Evolutionary conservation across 2,113 vertebrate species (phyloP), one percentile per base, ranked within the genome.

Genomic region (Sitta europaea): DNA sequence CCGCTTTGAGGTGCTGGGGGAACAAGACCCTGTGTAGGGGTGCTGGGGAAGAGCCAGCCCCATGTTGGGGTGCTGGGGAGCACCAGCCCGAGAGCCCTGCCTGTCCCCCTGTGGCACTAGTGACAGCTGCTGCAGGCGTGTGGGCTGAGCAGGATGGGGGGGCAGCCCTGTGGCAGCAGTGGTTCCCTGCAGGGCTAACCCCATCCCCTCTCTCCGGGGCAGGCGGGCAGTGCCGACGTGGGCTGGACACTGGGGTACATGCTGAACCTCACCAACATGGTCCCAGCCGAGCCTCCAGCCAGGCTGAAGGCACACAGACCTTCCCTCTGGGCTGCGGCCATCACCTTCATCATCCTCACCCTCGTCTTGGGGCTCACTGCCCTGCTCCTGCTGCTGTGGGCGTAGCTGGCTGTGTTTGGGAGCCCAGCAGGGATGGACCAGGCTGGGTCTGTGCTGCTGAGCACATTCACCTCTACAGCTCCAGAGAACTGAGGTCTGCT

Each of bases 191-290:
- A 63, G 58, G 21, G 12, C 43, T 95, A 11, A 94, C 12, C 47
- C 24, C 15, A 0, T 78, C 36, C 42, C 43, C n/a, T 82, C 45
- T 92, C 33, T 51, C 63, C 7, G 57, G 4, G 78, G 42, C 97
- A 99, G 99, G 99, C 82, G 0, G 98, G 97, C 0, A 98, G 97
- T 4, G 67, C 98, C 0, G 98, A 98, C 0, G 75, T 99, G 1
- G 99, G 99, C 68, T 99, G 99, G 99, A 98, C 99, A 0, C 98
- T 99, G 90, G 99, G 99, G 55, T 99, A 99, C 97, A 99, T 99
- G 99, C 98, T 99, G 62, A 98, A 97, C 92, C 94, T 99, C 85
- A 99, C 99, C 87, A 98, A 98, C 90, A 92, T 98, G 96, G 91
- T 99, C 93, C 99, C 99, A 0, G 97, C 97, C 0, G 97, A 99